Evolutionary conservation across 2,888 invertebrate species (phyloP), one percentile per base, ranked within the genome.

Genomic region (Prenolepis imparis): DNA sequence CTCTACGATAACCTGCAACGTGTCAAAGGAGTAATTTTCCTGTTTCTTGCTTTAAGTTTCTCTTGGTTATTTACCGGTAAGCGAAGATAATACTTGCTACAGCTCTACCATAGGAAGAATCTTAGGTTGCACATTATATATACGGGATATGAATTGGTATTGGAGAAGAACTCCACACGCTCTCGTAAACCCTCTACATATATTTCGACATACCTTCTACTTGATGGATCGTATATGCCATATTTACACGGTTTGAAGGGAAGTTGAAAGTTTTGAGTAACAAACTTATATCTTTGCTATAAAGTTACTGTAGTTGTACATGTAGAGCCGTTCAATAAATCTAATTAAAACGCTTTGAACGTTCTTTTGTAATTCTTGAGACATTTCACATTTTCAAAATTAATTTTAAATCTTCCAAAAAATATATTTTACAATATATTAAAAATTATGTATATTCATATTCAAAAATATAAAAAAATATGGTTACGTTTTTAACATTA

Each of bases 1-100:
- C 73, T 36, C 57, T 77, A 41, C 74, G 83, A 82, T 81, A 85
- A 78, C 84, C 74, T 52, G 72, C 70, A 36, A 77, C 84, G 86
- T 77, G 86, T 90, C 90, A 84, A 86, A 88, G 84, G 86, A 90
- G 84, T 90, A 85, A 91, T 91, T 90, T 87, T 86, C 78, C 82
- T 83, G 85, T 87, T 87, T 86, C 80, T 72, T 63, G 67, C 59
- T 72, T n/a, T 59, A 77, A 86, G 55, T 86, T 89, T 84, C 78
- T 78, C 81, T 57, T 55, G 82, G 80, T 84, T 73, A 41, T 82
- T 63, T 82, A 82, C 81, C 68, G 68, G 66, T 84, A 75, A 84
- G 75, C 68, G 84, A 41, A 70, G 83, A 86, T 87, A 87, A 88
- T 84, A 66, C 52, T 74, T 41, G 21, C 74, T 63, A 12, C n/a